Conservation (phyloP, 2,113 vertebrate genomes). For the Menidia beryllina region DNA sequence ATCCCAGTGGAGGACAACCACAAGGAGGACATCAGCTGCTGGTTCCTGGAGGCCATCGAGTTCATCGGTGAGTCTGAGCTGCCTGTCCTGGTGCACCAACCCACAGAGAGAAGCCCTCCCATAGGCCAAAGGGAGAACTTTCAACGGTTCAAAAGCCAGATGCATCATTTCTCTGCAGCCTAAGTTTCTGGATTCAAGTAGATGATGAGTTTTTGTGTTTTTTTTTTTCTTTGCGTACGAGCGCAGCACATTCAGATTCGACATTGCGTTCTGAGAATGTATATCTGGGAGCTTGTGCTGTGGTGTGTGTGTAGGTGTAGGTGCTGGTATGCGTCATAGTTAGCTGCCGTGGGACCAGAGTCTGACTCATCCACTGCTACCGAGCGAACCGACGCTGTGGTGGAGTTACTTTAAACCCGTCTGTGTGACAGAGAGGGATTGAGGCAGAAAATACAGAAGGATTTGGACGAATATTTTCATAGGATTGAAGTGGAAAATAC, state of each 20-base stretch:
- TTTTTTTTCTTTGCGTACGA: too few species aligned
- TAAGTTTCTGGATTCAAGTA: too few species aligned
- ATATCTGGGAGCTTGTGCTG: conserved; percentile 13
- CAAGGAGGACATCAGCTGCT: conserved; percentile 98
- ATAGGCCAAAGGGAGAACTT: background rate
- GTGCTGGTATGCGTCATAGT: conserved; percentile 79
- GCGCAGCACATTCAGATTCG: too few species aligned
- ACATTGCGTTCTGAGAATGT: conserved; percentile 1
- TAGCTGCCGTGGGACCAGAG: conserved; percentile 74
- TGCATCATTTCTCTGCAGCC: conserved; percentile 4
- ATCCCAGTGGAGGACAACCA: conserved; percentile 99
- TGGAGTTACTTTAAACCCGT: conserved; percentile 66
- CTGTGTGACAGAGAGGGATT: conserved; percentile 5
- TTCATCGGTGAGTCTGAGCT: conserved; percentile 92
- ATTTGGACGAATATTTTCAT: too few species aligned
- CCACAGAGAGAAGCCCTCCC: too few species aligned
- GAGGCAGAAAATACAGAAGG: background rate
- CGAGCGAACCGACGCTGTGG: conserved; percentile 55
- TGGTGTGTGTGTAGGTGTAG: conserved; percentile 52
- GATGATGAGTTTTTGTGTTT: too few species aligned
- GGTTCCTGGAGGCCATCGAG: conserved; percentile 98
- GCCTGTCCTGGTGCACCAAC: too few species aligned
- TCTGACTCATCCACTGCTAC: conserved; percentile 82
- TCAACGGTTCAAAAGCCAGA: conserved; percentile 8
- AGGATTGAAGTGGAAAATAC: background rate